Percentiles rank a stretch among this genome's conserved stretches.
phyloP scores from a whole-genome alignment of 1,140 invertebrate species.

The Caerostris darwini region DNA sequence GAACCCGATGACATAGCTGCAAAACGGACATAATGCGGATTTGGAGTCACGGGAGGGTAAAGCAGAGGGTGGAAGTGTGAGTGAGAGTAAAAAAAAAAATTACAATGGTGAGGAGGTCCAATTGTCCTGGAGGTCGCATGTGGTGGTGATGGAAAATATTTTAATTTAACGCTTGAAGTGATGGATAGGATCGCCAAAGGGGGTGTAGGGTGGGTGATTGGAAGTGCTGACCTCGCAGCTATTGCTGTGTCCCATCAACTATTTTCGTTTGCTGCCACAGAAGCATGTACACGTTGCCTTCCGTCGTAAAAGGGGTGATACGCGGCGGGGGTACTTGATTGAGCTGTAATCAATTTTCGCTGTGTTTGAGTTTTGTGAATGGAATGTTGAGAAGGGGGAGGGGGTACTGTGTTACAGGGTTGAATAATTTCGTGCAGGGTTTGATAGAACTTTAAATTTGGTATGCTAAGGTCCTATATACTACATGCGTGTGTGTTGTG shows the following conservation, averaged over 20 bases:
- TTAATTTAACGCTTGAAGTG: slow-evolving; percentile 76
- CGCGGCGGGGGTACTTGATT: neutral
- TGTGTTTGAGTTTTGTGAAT: neutral
- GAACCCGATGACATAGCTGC: slow-evolving; percentile 48
- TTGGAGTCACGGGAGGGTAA: neutral
- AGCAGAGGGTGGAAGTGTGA: neutral
- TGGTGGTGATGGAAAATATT: slow-evolving; percentile 71
- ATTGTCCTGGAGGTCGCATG: slow-evolving; percentile 52
- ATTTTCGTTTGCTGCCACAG: slow-evolving; percentile 38
- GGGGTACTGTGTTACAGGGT: neutral
- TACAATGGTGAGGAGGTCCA: neutral
- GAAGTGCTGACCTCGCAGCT: slow-evolving; percentile 55
- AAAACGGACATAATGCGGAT: slow-evolving; percentile 58
- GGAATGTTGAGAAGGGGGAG: neutral
- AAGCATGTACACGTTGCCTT: neutral
- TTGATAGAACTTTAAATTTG: slow-evolving; percentile 19
- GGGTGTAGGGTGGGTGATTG: slow-evolving; percentile 28
- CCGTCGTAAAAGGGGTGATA: neutral
- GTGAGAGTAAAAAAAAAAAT: neutral
- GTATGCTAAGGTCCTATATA: neutral
- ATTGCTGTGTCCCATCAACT: slow-evolving; percentile 33
- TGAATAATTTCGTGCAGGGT: neutral
- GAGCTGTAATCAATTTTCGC: slow-evolving; percentile 45
- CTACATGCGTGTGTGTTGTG: neutral
- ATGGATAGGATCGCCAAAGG: slow-evolving; percentile 61